These are phyloP conservation scores for Sebastes aleutianus DNA, from an alignment of 2,797 vertebrate species.

Conservation along the genomic window DNA sequence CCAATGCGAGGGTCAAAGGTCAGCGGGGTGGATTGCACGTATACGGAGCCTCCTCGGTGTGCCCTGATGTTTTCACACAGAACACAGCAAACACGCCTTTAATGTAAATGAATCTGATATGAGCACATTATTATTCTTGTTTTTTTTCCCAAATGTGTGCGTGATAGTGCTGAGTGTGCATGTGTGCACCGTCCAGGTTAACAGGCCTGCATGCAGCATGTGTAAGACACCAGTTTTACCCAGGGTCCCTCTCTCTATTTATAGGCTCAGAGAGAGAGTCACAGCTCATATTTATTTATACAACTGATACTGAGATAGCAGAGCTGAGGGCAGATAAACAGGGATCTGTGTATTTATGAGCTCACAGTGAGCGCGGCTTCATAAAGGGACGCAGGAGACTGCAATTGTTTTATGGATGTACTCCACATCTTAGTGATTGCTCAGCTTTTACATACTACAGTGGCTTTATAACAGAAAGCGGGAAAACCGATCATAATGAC, in stretches of 20 bases:
- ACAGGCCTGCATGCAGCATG: neutral
- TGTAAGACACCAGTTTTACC: conserved; percentile 1
- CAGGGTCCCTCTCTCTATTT: conserved; percentile 29
- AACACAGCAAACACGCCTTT: neutral
- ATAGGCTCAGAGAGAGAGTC: conserved; percentile 2
- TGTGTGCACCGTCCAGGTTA: conserved; percentile 10
- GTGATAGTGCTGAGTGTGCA: conserved; percentile 19
- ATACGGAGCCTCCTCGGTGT: neutral
- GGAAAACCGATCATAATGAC: neutral
- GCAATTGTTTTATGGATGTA: neutral
- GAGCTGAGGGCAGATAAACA: conserved; percentile 24
- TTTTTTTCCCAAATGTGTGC: neutral
- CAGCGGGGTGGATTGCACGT: conserved; percentile 31
- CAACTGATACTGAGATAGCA: conserved; percentile 18
- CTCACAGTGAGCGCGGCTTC: neutral
- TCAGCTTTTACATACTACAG: neutral
- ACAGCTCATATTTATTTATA: conserved; percentile 51
- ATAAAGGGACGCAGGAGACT: neutral
- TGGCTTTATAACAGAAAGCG: neutral
- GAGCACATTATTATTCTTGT: conserved; percentile 3
- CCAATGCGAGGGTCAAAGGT: conserved; percentile 49
- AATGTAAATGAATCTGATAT: neutral
- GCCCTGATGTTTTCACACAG: neutral
- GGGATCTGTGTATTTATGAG: conserved; percentile 31
- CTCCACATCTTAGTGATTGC: neutral